These are phyloP conservation scores for Branchipolynoe longqiensis DNA, from an alignment of 2,888 invertebrate species.

Conservation along the genomic window DNA sequence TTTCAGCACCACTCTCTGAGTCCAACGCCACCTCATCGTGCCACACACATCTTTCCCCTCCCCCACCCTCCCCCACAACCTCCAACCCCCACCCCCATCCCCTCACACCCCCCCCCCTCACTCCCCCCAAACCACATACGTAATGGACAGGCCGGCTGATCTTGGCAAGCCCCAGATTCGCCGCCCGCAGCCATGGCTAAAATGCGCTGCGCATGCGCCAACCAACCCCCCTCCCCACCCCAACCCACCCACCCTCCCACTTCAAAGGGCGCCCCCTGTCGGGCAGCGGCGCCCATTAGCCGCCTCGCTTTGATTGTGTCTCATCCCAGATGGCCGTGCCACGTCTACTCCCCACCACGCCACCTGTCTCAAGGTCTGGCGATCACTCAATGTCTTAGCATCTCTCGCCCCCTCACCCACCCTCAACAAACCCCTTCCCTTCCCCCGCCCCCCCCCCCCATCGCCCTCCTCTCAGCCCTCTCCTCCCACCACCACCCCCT, in stretches of 20 bases:
- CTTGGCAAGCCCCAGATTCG: background rate
- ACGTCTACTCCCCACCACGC: background rate
- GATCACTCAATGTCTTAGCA: no score
- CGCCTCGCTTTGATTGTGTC: background rate
- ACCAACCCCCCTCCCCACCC: no score
- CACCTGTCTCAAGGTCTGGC: no score
- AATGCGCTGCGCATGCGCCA: background rate
- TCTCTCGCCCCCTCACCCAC: background rate
- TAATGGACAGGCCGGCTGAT: slow-evolving; percentile 33
- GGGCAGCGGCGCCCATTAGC: background rate
- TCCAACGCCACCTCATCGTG: no score
- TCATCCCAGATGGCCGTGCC: background rate
- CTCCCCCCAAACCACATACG: background rate
- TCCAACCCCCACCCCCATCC: background rate
- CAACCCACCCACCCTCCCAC: no score
- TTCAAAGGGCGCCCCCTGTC: background rate
- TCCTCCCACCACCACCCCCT: no score
- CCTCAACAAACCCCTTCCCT: background rate
- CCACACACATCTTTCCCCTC: background rate
- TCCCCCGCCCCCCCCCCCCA: background rate
- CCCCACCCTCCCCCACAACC: background rate
- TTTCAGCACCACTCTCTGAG: no score
- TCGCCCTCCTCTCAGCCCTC: background rate
- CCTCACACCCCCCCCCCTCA: background rate
- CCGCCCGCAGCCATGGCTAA: slow-evolving; percentile 22